Evolutionary conservation across 1,140 invertebrate genomes (phyloP).

Genomic region (Bombus superbus): DNA sequence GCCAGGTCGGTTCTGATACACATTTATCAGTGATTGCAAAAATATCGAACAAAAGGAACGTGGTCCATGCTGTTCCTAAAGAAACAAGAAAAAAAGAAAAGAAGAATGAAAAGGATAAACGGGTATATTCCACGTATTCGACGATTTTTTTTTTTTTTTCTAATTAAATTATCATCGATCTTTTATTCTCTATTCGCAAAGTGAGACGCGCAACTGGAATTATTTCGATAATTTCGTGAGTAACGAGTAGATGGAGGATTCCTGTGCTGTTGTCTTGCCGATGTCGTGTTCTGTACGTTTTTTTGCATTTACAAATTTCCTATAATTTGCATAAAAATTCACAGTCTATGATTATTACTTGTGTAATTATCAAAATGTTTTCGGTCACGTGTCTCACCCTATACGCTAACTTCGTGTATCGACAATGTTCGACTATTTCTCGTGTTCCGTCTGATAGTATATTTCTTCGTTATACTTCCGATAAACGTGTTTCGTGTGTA

Average conservation of each 20-base stretch:
- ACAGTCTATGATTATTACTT: background rate
- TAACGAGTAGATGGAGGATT: too few species aligned
- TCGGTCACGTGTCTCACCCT: background rate
- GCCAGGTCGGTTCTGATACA: slow-evolving; percentile 70
- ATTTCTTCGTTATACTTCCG: too few species aligned
- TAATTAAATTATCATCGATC: background rate
- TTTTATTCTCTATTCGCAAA: background rate
- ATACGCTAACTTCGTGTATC: background rate
- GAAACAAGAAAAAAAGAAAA: slow-evolving; percentile 43
- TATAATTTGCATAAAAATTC: too few species aligned
- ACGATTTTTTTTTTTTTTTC: background rate
- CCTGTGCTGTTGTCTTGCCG: too few species aligned
- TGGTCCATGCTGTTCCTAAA: slow-evolving; percentile 66
- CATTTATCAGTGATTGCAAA: slow-evolving; percentile 46
- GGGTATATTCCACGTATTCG: slow-evolving; percentile 61
- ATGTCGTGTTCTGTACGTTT: too few species aligned
- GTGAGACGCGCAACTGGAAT: too few species aligned
- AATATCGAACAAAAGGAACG: slow-evolving; percentile 54
- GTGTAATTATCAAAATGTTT: background rate
- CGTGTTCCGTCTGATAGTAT: too few species aligned
- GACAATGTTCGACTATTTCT: too few species aligned
- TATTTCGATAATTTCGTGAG: too few species aligned
- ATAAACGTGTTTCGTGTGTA: background rate
- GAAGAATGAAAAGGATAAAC: slow-evolving; percentile 29
- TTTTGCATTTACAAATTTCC: too few species aligned